These are phyloP conservation scores for Hemibates koningsi DNA, from an alignment of 2,113 vertebrate species.

Conservation along the genomic window DNA sequence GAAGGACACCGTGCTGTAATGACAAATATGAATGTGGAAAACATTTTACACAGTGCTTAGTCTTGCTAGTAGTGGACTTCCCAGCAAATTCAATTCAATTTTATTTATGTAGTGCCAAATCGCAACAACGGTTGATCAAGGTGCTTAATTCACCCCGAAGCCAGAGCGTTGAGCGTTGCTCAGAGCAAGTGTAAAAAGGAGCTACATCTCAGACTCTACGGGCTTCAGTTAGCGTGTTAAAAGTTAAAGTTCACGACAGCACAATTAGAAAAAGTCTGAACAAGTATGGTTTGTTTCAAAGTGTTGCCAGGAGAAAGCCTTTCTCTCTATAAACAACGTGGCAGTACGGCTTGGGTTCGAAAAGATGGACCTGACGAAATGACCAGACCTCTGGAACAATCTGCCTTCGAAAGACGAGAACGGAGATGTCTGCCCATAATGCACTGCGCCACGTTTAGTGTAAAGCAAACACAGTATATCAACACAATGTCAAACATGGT, in stretches of 20 bases:
- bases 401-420: not conserved
- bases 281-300: not conserved
- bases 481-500: not conserved
- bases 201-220: not conserved
- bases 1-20: not conserved
- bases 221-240: not conserved
- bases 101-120: not conserved
- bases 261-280: not conserved
- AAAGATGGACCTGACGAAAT: not conserved
- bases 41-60: not conserved
- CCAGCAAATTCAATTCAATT: not conserved
- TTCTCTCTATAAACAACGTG: fast-evolving
- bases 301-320: not conserved
- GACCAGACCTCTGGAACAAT: not conserved
- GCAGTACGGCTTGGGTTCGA: not conserved
- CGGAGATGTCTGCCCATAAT: not conserved
- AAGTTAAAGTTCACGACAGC: not conserved
- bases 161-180: not conserved
- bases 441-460: not conserved
- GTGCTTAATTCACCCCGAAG: not conserved
- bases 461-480: not conserved
- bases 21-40: not conserved
- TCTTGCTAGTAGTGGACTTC: not conserved
- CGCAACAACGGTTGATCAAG: not conserved
- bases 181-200: not conserved